These are phyloP conservation scores for Corvus hawaiiensis DNA, from an alignment of 2,113 vertebrate genomes.

Conservation along the genomic window DNA sequence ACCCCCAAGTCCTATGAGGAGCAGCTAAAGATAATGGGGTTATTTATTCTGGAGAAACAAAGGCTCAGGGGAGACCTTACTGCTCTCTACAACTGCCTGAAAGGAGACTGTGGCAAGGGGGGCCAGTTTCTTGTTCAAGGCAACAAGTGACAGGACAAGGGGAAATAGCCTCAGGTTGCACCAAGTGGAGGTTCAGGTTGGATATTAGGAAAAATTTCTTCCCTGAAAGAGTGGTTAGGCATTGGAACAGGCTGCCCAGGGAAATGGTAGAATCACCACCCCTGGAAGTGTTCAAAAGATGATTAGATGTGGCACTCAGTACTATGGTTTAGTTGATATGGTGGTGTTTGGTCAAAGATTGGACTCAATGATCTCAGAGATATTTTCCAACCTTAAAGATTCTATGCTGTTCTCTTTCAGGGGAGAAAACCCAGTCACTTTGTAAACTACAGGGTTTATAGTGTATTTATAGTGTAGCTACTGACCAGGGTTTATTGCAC, in stretches of 20 bases:
- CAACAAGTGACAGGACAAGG: not conserved
- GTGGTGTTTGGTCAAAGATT: not conserved
- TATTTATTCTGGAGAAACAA: not conserved
- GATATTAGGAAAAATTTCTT: not conserved
- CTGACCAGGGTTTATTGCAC: not conserved
- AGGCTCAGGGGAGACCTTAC: not conserved
- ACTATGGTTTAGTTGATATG: not conserved
- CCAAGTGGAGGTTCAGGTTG: not conserved
- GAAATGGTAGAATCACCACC: not conserved
- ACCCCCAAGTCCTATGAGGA: not conserved
- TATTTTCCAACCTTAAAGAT: not conserved
- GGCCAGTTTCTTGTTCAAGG: fast-evolving
- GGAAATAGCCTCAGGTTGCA: not conserved
- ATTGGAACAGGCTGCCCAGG: not conserved
- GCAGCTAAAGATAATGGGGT: not conserved
- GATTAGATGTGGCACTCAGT: not conserved
- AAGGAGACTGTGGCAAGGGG: not conserved
- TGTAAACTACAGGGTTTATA: not conserved
- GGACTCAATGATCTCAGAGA: not conserved
- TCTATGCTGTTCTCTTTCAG: not conserved
- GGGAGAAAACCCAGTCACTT: not conserved
- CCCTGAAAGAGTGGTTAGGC: not conserved
- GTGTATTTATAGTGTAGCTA: not conserved
- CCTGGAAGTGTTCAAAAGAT: not conserved
- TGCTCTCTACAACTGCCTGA: not conserved